Base-by-base conservation (phyloP, 2,113 vertebrate species). In the Coryphaenoides rupestris region DNA sequence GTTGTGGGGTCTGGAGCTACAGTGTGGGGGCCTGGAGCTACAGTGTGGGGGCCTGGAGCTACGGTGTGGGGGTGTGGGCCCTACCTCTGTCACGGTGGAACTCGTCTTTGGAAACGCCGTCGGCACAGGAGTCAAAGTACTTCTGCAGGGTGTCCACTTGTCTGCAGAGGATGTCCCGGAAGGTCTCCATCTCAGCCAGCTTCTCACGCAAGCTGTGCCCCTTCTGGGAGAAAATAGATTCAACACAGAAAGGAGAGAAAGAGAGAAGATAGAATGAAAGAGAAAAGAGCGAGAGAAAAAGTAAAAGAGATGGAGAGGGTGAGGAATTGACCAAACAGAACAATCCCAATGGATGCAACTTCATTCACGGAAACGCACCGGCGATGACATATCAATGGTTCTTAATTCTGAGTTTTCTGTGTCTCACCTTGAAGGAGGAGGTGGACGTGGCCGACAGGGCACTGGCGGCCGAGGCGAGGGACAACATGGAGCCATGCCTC, bases 141-240 rank as follows among this genome's bases (percentile, higher is more conserved):
- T 82, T 90, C 80, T 92, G 91, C 68, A 91, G 83, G 2, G 89
- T 92, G 84, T 92, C 90, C 69, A 92, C 90, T 76, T 92, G 91
- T 84, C 89, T 79, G 82, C 90, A 92, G 60, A 92, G 86, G 72
- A 99, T 99, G 74, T 99, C 97, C 80, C 97, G 91, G 79, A 99
- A 99, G 2, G 97, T 99, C 89, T 98, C 97, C 96, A 99, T 98
- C 91, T 99, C 97, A 55, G 97, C 94, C 79, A 99, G 85, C 78
- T 99, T 99, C 80, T 99, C 96, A 4, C 93, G 93, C 72, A 99
- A 92, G 84, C 95, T 95, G 87, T 96, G 93, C 52, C 95, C 97
- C 88, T 98, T 98, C 96, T 99, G 89, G 59, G 45, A 58, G 33
- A 10, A 40, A 13, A 40, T 40, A 7, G 33, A 40, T 40, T 12